A percentile compares a stretch with the other conserved stretches of the same genome.
These are phyloP conservation scores for Lepidothrix coronata DNA, from an alignment of 2,113 vertebrate species.

Conservation along the genomic window DNA sequence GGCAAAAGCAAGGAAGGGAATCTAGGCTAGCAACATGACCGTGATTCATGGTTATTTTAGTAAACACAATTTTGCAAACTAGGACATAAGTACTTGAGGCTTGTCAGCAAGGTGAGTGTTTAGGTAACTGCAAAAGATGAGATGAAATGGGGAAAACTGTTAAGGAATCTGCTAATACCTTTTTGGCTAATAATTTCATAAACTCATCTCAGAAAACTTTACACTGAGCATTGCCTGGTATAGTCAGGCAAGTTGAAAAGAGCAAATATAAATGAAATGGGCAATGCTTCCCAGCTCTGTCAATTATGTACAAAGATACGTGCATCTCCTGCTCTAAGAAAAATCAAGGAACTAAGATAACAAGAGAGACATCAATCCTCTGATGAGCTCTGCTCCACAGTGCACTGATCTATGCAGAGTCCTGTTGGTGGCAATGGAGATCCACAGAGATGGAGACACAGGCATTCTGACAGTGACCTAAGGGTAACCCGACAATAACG, in stretches of 20 bases:
- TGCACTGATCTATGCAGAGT: neutral
- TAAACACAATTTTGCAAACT: neutral
- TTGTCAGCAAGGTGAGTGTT: neutral
- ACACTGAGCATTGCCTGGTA: neutral
- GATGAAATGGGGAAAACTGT: neutral
- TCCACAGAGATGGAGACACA: neutral
- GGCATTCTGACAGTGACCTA: neutral
- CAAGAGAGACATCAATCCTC: neutral
- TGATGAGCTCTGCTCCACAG: neutral
- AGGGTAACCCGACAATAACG: neutral
- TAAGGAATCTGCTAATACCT: neutral
- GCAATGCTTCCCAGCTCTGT: neutral
- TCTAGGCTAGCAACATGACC: neutral
- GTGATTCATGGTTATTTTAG: neutral
- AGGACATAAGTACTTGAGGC: neutral
- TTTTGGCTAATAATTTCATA: neutral
- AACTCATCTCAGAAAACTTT: neutral
- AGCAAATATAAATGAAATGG: neutral
- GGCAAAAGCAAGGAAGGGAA: neutral
- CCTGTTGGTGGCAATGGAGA: neutral
- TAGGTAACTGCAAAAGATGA: neutral
- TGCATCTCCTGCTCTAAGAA: neutral
- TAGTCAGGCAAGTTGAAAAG: neutral
- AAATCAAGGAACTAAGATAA: neutral
- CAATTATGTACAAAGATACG: neutral